Evolutionary conservation across 2,888 invertebrate genomes (phyloP), one percentile per base, ranked within the genome.

Genomic region (Orthosia cruda): DNA sequence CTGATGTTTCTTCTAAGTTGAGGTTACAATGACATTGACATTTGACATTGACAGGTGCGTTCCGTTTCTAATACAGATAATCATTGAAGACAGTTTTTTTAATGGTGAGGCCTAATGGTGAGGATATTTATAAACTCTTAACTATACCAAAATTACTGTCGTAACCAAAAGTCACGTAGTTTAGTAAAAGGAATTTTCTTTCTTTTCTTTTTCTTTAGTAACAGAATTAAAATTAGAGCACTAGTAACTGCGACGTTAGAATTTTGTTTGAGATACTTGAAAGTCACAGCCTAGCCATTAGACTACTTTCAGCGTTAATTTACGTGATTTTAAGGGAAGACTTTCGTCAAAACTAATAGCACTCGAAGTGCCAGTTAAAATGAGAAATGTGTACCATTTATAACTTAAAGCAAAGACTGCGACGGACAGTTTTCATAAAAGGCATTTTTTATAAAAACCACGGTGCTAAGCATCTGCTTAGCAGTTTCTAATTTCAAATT

Each of bases 311-410:
- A 55, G 65, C 45, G 49, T 76, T 82, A 77, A 75, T 74, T 84
- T 75, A 74, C 59, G 65, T 64, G 59, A 77, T 74, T 77, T 72
- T 74, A 79, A 74, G 64, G 55, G 52, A 71, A 78, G 74, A 78
- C 55, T 78, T 81, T 69, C 76, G 84, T 85, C 81, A 77, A 67
- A 84, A 79, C 73, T 71, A 85, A 85, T 81, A 83, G 84, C 72
- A 66, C 71, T 84, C 84, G 65, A 79, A 83, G 76, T 77, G 76
- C 73, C 76, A 66, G 76, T 86, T 87, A 86, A 86, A 84, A 77
- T 87, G 88, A 87, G 72, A 84, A 87, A 83, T 81, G 72, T 66
- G 47, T 65, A 73, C 58, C 81, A 86, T 86, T 83, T 77, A 61
- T 67, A 81, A 84, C 72, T 79, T 64, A 57, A 23, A 15, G 18